phyloP scores from a whole-genome alignment of 2,113 vertebrate genomes.

The Nyctibius bracteatus region DNA sequence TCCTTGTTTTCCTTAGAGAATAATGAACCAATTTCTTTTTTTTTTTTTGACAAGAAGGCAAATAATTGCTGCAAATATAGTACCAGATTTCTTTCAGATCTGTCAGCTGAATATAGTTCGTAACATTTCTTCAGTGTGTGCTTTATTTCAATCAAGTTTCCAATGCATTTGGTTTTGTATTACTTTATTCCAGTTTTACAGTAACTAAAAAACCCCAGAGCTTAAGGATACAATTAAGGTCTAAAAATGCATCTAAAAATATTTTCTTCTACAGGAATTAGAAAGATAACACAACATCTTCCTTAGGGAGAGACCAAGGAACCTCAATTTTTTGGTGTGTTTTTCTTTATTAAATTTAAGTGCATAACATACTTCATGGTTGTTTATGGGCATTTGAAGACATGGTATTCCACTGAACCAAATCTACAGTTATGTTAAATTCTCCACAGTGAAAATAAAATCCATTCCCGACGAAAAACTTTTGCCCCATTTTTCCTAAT shows the following conservation, averaged over 20 bases:
- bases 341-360: neutral
- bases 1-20: neutral
- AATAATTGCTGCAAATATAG: neutral
- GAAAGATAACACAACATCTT: neutral
- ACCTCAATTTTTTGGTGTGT: neutral
- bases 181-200: neutral
- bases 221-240: neutral
- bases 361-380: neutral
- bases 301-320: neutral
- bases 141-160: neutral
- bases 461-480: constrained; percentile 28
- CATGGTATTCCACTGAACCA: constrained; percentile 27
- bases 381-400: constrained; percentile 42
- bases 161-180: neutral
- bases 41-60: neutral
- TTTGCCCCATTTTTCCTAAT: neutral
- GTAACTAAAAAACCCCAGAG: neutral
- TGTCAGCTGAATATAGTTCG: neutral
- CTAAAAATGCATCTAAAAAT: neutral
- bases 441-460: constrained; percentile 19
- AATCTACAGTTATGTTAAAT: constrained; percentile 32
- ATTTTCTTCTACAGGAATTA: neutral
- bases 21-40: neutral
- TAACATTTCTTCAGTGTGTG: neutral
- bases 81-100: neutral